phyloP scores from a whole-genome alignment of 1,140 invertebrate genomes.

The Megalopta genalis region DNA sequence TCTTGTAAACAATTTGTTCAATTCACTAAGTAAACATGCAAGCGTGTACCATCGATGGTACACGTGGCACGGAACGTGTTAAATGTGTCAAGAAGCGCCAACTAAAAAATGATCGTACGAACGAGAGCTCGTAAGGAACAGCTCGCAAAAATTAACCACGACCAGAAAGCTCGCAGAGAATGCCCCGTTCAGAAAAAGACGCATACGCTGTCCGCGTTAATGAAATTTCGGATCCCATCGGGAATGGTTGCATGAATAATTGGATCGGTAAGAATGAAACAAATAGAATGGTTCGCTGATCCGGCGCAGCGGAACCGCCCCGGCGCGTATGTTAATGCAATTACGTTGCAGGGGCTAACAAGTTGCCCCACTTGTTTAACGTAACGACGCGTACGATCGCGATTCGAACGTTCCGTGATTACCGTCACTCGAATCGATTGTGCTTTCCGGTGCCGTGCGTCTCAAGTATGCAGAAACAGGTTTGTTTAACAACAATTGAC shows the following conservation, averaged over 20 bases:
- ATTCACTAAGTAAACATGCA: too few species aligned
- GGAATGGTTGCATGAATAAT: neutral
- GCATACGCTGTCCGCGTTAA: neutral
- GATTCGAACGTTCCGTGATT: neutral
- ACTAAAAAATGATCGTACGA: too few species aligned
- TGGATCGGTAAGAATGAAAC: neutral
- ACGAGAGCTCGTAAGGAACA: too few species aligned
- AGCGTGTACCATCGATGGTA: too few species aligned
- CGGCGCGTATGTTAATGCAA: slow-evolving; percentile 1
- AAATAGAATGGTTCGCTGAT: neutral
- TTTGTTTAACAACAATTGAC: slow-evolving; percentile 10
- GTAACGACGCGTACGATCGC: slow-evolving; percentile 3
- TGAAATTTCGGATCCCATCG: neutral
- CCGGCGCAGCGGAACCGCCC: neutral
- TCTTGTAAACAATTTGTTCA: too few species aligned
- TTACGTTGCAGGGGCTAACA: slow-evolving; percentile 2
- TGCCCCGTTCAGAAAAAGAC: too few species aligned
- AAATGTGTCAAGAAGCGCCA: too few species aligned
- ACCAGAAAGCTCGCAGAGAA: too few species aligned
- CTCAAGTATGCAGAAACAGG: neutral
- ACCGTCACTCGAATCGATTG: neutral
- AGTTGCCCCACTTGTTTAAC: slow-evolving; percentile 17
- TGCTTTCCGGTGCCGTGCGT: neutral
- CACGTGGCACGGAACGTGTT: too few species aligned
- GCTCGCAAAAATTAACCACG: too few species aligned